Evolutionary conservation across 2,797 vertebrate species (phyloP).

Genomic region (Lepus oiostolus): DNA sequence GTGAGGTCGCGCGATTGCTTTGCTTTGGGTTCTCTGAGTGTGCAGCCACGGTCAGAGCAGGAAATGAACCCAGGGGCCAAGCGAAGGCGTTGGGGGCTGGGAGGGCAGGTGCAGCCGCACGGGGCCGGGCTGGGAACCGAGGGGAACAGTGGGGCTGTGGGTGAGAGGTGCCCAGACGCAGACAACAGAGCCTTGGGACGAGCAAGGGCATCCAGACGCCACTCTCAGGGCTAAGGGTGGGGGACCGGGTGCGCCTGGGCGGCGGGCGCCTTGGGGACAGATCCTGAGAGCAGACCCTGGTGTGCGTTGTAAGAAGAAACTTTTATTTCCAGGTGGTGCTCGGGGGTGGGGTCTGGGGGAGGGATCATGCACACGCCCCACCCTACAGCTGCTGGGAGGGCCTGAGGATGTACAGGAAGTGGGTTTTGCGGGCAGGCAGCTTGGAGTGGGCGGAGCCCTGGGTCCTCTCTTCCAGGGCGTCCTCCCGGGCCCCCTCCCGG

Average conservation of each 20-base stretch:
- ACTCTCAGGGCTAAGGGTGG: background rate
- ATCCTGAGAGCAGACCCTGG: background rate
- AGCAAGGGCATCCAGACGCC: too few species aligned
- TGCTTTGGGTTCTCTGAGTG: background rate
- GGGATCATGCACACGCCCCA: background rate
- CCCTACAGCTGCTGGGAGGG: conserved; percentile 68
- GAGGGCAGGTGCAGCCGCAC: background rate
- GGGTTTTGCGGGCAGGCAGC: conserved; percentile 58
- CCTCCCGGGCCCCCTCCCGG: background rate
- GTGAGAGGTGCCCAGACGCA: background rate
- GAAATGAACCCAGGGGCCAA: background rate
- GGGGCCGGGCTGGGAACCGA: background rate
- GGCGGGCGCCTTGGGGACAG: background rate
- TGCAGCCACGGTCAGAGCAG: background rate
- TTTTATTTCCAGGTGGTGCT: conserved; percentile 73
- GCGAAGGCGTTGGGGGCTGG: background rate
- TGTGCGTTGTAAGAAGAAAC: conserved; percentile 16
- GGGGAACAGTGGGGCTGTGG: background rate
- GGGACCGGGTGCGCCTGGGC: background rate
- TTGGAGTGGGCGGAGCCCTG: background rate
- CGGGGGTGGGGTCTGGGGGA: background rate
- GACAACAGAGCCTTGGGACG: background rate
- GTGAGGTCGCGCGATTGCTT: background rate
- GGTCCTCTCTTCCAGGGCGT: background rate
- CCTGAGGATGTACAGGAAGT: conserved; percentile 79